A percentile compares a stretch with the other conserved stretches of the same genome.
Conservation (phyloP, 2,113 vertebrate genomes). For the Colius striatus region DNA sequence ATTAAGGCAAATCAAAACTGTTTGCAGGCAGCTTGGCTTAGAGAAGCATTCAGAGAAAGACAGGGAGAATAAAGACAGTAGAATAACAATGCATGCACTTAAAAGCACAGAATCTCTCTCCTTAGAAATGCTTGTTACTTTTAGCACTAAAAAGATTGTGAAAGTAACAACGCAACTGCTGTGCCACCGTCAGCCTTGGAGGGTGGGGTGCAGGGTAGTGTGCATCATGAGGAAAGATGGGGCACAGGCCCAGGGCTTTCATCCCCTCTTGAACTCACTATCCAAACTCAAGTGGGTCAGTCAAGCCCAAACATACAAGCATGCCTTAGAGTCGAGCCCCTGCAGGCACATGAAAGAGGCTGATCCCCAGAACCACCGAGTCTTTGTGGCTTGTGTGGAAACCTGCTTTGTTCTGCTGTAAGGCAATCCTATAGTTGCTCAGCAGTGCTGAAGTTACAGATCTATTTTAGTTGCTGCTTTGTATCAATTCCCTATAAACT, state of each 20-base stretch:
- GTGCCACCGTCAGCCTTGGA: rapidly evolving
- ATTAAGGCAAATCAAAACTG: not conserved
- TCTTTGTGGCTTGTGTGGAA: not conserved
- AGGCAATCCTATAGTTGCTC: not conserved
- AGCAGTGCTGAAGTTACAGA: not conserved
- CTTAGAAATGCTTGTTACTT: not conserved
- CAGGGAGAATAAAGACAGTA: not conserved
- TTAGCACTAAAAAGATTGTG: not conserved
- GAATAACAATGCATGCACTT: not conserved
- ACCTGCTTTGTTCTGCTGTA: not conserved
- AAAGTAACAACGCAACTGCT: not conserved
- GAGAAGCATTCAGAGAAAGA: not conserved
- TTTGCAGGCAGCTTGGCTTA: not conserved
- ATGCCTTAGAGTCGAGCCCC: not conserved
- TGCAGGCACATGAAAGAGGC: rapidly evolving
- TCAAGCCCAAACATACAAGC: not conserved
- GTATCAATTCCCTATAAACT: not conserved
- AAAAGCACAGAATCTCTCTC: not conserved
- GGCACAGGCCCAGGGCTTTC: not conserved
- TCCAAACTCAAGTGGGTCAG: not conserved
- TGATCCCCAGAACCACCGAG: not conserved
- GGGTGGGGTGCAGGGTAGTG: not conserved
- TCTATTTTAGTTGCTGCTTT: not conserved
- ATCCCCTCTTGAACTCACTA: rapidly evolving
- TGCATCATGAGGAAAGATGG: not conserved